phyloP scores from a whole-genome alignment of 2,888 invertebrate genomes.

The Parnassius apollo region DNA sequence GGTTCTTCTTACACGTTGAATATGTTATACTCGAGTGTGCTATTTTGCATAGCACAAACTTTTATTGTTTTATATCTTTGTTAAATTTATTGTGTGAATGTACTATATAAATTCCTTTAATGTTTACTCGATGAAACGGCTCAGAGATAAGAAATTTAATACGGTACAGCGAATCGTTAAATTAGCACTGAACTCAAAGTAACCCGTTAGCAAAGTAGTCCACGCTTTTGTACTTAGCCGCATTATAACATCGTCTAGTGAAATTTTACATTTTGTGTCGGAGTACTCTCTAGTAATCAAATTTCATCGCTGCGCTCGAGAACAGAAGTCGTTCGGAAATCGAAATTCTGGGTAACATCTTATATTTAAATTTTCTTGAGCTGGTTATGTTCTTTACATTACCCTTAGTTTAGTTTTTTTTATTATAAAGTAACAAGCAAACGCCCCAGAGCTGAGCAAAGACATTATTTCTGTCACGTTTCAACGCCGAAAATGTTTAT shows the following conservation, averaged over 20 bases:
- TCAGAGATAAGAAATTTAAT: slow-evolving; percentile 11
- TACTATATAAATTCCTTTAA: not conserved
- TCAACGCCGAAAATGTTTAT: no score
- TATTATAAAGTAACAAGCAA: no score
- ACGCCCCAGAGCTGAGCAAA: no score
- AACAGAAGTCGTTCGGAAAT: not conserved
- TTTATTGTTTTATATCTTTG: no score
- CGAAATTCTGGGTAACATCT: not conserved
- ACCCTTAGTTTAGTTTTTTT: no score
- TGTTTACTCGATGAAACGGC: not conserved
- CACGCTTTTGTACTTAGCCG: not conserved
- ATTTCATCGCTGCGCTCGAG: not conserved
- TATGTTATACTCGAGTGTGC: no score
- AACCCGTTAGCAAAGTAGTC: not conserved
- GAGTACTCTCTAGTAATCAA: not conserved
- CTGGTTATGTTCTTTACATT: no score
- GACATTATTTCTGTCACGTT: no score
- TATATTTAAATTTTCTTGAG: no score
- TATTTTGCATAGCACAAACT: no score
- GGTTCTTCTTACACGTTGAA: no score
- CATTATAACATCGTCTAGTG: not conserved
- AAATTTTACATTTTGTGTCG: not conserved
- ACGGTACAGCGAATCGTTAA: not conserved
- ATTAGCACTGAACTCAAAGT: not conserved
- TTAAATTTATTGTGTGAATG: no score